A percentile compares a stretch with the other conserved stretches of the same genome.
Conservation (phyloP, 2,113 vertebrate genomes). For the Phalacrocorax pelagicus region DNA sequence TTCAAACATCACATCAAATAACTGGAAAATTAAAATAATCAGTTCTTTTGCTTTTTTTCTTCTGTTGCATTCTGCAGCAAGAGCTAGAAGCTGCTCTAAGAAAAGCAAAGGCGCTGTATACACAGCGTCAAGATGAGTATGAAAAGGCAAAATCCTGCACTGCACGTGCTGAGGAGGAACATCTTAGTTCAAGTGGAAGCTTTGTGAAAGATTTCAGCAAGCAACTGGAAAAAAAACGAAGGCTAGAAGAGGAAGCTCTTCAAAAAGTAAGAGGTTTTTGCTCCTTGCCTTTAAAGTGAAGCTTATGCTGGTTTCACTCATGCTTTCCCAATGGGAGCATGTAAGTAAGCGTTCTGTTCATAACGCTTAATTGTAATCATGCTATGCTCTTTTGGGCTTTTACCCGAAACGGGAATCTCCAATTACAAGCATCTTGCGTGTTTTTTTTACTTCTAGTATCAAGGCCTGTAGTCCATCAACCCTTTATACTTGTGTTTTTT, state of each 20-base stretch:
- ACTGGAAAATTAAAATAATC: not conserved
- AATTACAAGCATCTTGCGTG: not conserved
- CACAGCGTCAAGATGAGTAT: conserved; percentile 93
- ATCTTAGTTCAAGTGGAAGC: conserved; percentile 70
- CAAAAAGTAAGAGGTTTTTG: conserved; percentile 82
- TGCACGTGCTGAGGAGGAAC: conserved; percentile 90
- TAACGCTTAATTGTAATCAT: not conserved
- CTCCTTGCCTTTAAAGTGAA: not conserved
- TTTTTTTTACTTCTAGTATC: not conserved
- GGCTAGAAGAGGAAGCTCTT: conserved; percentile 91
- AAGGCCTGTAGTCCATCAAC: not conserved
- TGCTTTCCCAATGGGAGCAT: not conserved
- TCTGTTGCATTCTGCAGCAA: conserved; percentile 74
- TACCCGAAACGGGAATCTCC: not conserved
- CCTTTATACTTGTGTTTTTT: conserved; percentile 15
- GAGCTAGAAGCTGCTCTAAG: conserved; percentile 87
- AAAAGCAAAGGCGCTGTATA: conserved; percentile 88
- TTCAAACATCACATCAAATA: not conserved
- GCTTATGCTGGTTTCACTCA: not conserved
- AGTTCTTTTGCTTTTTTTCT: not conserved
- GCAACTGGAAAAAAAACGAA: conserved; percentile 89
- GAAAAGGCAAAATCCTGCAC: conserved; percentile 90
- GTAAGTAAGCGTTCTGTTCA: not conserved
- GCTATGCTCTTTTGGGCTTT: not conserved
- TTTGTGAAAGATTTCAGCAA: conserved; percentile 79